Evolutionary conservation across 2,113 vertebrate species (phyloP).

Genomic region (Zosterops hypoxanthus): DNA sequence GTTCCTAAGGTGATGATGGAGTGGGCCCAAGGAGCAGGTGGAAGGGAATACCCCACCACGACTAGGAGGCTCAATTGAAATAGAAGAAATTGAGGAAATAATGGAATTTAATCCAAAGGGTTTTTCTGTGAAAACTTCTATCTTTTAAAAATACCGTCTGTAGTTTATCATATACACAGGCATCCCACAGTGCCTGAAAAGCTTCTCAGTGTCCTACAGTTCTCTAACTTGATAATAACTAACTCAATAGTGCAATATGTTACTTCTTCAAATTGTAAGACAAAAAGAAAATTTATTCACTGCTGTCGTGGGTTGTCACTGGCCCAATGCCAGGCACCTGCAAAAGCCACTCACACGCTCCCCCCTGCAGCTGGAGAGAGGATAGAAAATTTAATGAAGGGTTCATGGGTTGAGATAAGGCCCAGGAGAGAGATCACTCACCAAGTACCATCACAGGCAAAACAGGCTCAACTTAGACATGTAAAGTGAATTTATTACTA

Average conservation of each 20-base stretch:
- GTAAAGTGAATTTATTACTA: background rate
- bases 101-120: background rate
- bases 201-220: background rate
- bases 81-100: background rate
- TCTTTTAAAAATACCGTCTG: background rate
- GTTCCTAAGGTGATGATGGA: background rate
- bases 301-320: background rate
- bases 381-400: background rate
- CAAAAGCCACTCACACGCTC: background rate
- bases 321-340: rapidly evolving
- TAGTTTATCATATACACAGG: background rate
- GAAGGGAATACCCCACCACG: background rate
- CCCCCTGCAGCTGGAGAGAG: background rate
- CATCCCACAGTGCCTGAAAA: background rate
- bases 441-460: background rate
- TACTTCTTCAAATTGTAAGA: background rate
- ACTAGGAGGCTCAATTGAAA: background rate
- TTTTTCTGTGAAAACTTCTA: background rate
- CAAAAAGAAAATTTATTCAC: background rate
- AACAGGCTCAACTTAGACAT: background rate
- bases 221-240: background rate
- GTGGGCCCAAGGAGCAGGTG: background rate
- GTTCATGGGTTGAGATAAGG: background rate
- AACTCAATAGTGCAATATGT: background rate
- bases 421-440: too few relatives aligned